Conservation (phyloP, 37 sponge, comb jelly and placozoan species). For the Cladorhizidae sp. region DNA sequence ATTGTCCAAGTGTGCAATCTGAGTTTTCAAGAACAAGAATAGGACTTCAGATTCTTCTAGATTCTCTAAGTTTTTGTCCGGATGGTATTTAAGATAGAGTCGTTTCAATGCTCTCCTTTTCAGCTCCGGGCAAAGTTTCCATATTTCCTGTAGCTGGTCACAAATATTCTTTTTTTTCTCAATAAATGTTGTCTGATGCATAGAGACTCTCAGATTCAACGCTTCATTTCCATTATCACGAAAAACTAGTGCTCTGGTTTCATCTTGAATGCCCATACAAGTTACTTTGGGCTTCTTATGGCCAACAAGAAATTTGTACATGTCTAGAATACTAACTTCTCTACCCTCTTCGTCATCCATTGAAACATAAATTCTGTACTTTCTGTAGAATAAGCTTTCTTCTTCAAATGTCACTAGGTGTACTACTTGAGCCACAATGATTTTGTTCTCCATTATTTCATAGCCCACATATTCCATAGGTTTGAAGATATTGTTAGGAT, state of each 20-base stretch:
- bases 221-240: conserved; percentile 2
- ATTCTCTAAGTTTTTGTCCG: conserved; percentile 49
- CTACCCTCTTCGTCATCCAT: conserved; percentile 25
- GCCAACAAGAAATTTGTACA: conserved; percentile 57
- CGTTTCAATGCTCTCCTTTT: conserved; percentile 31
- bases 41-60: conserved; percentile 33
- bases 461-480: conserved; percentile 65
- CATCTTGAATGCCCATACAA: not conserved
- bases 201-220: not conserved
- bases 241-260: not conserved
- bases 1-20: conserved; percentile 34
- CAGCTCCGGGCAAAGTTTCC: conserved; percentile 26
- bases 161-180: not conserved
- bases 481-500: conserved; percentile 33
- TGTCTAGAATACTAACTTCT: conserved; percentile 35
- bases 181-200: not conserved
- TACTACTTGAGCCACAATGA: conserved; percentile 47
- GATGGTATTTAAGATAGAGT: conserved; percentile 58
- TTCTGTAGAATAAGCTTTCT: not conserved
- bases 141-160: conserved; percentile 36
- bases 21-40: conserved; percentile 38
- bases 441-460: conserved; percentile 28
- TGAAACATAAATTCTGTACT: conserved; percentile 10
- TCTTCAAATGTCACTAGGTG: conserved; percentile 8
- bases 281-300: not conserved